Evolutionary conservation across 1,140 invertebrate genomes (phyloP), one percentile per base, ranked within the genome.

Genomic region (Zaprionus davidi): DNA sequence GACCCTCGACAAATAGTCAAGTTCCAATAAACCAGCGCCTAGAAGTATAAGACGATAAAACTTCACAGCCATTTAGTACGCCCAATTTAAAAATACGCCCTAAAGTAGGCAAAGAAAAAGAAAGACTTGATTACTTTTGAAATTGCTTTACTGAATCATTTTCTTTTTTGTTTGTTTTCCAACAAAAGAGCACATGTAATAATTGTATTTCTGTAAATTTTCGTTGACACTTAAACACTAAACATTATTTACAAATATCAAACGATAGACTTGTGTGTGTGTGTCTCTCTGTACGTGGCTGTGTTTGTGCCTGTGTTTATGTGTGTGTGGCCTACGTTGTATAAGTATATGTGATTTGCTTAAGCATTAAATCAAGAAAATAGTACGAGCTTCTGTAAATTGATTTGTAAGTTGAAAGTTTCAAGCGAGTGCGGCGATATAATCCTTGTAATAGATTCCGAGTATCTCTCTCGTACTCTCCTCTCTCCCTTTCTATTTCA

Each of bases 211-310:
- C 36, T 76, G 69, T 76, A 76, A 76, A 78, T 64, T 72, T 78
- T 75, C 46, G 78, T 75, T 86, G 78, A 83, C 68, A 77, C 78
- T 88, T 87, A 84, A 49, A 58, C 28, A 31, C 84, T 88, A 84
- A 77, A 68, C 69, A 83, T 72, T 87, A 87, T 87, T 60, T 87
- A 87, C 83, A 87, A 87, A 88, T 87, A 90, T 87, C 62, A 11
- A 55, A 81, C 55, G 64, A 59, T 79, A 65, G 58, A 66, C 38
- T 63, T 57, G 36, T 31, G 24, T 60, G 1, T 63, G 38, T 51
- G 5, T 62, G 55, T 70, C 60, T 69, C 22, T 64, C 28, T 51
- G 67, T 57, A 36, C 65, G 31, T 34, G 31, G 31, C 31, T 34
- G 31, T 34, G 2, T 26, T 15, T 62, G 1, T 70, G 58, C 38